Percentiles rank a stretch among this genome's conserved stretches.
Conservation (phyloP, 2,888 invertebrate species). For the Heliconius cydno region DNA sequence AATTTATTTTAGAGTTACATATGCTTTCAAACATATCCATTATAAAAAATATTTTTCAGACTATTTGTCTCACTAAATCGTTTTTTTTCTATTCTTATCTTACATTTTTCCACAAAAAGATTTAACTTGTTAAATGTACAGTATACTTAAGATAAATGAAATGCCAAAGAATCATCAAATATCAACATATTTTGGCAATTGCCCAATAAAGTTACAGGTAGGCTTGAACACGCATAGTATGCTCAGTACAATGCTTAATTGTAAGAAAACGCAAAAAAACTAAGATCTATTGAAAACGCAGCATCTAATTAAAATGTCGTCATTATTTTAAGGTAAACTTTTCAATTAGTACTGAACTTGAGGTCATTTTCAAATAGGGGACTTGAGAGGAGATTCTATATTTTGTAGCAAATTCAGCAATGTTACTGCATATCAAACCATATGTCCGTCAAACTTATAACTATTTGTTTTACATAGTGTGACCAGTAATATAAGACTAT, state of each 20-base stretch:
- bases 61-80: neutral
- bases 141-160: neutral
- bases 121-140: neutral
- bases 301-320: neutral
- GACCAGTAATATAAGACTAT: neutral
- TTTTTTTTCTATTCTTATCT: neutral
- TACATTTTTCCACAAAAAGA: neutral
- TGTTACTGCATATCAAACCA: neutral
- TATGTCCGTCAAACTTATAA: neutral
- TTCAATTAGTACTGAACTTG: too few relatives aligned
- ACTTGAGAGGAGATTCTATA: neutral
- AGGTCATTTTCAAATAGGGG: neutral
- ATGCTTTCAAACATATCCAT: neutral
- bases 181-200: conserved; percentile 35
- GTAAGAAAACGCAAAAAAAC: neutral
- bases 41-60: neutral
- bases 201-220: conserved; percentile 33
- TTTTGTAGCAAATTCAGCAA: neutral
- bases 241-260: neutral
- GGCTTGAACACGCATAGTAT: neutral
- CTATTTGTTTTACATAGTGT: neutral
- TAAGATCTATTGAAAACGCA: neutral
- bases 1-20: neutral
- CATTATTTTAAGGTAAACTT: neutral
- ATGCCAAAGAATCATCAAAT: neutral